Base-by-base conservation (phyloP, 2,113 vertebrate species). In the Tragelaphus scriptus region DNA sequence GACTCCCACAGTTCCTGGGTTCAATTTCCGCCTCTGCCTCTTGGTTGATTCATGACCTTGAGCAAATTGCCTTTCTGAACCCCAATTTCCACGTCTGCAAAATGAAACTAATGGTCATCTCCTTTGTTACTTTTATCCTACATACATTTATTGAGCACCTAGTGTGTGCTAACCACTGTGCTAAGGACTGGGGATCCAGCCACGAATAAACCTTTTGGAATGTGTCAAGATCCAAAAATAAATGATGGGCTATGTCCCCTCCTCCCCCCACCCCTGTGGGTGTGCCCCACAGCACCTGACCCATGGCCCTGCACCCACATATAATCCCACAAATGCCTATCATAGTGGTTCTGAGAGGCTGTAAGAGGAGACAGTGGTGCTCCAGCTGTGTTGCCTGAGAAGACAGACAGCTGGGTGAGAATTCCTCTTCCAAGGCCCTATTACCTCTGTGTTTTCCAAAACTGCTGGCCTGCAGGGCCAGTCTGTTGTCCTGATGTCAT, bases 291-390 rank as follows among this genome's bases (percentile, higher is more conserved):
- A 26, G 68, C 51, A 11, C n/a, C 87, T 49, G 80, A 28, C 56
- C 4, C 6, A 10, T 6, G 53, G 12, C 53, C 81, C 75, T 44
- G 82, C 11, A 19, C 36, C 77, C 44, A 23, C 23, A 7, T 2
- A 2, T 8, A 63, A 5, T 44, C 2, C 47, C 5, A 80, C 11
- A 32, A 32, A 44, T 25, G 16, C 68, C 53, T 28, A 32, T 44
- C 14, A 2, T 0, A 0, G 25, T 2, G 85, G 36, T 25, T 40
- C 80, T 3, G 14, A 32, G 59, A 23, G 3, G 7, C 58, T 55
- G 5, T 6, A 36, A 9, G 15, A 0, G 8, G 32, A 84, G 89
- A 68, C 49, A 1, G 10, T 3, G 26, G 55, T n/a, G 15, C n/a
- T 58, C 5, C 0, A 21, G 12, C 2, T 0, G 15, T 59, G 81